Conservation (phyloP, 2,113 vertebrate genomes). For the Diphyllodes magnificus region DNA sequence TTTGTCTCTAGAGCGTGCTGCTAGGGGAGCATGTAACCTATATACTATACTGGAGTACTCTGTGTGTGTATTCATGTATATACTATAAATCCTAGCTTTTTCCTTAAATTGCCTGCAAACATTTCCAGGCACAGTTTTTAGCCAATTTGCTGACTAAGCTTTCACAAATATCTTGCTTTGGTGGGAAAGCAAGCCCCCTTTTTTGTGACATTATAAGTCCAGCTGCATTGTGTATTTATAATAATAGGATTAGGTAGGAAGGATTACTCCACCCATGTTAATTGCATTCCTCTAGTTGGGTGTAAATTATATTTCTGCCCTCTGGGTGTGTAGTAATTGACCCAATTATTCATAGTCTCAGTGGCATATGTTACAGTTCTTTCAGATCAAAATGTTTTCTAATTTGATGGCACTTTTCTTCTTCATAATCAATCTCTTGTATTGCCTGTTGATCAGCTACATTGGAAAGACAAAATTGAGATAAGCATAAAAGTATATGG, state of each 20-base stretch:
- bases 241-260: constrained; percentile 46
- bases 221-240: constrained; percentile 28
- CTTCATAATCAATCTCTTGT: neutral
- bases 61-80: neutral
- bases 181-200: neutral
- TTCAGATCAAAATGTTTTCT: constrained; percentile 21
- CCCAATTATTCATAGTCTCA: constrained; percentile 12
- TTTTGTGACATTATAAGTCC: neutral
- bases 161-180: neutral
- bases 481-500: neutral
- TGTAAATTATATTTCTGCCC: constrained; percentile 13
- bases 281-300: constrained; percentile 9
- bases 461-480: neutral
- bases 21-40: neutral
- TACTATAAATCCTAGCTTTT: neutral
- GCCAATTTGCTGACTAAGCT: neutral
- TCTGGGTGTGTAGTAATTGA: constrained; percentile 19
- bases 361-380: neutral
- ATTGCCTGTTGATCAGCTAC: neutral
- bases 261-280: constrained; percentile 55
- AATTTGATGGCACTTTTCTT: neutral
- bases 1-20: neutral
- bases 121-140: neutral
- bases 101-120: neutral
- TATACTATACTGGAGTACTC: neutral